Evolutionary conservation across 2,888 invertebrate species (phyloP), one percentile per base, ranked within the genome.

Genomic region (Formica aserva): DNA sequence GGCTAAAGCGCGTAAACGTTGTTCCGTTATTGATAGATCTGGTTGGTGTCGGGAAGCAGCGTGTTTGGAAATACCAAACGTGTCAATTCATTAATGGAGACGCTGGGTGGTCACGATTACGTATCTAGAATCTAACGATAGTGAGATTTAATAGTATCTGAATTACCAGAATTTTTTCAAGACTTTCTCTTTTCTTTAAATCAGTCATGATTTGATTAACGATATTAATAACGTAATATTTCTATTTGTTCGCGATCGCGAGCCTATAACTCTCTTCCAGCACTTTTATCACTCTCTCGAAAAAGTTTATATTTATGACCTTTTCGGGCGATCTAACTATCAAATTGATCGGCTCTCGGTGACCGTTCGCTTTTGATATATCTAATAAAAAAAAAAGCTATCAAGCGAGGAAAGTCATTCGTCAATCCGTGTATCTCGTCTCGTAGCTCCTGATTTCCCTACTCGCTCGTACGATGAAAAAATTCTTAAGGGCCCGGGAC

Each of bases 391-490:
- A 32, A 35, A 29, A 62, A 60, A 60, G 35, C 32, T 63, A 52
- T 75, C 26, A 8, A 22, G 15, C 29, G 41, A 6, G 18, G 3
- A 41, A 62, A 82, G 63, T 60, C 82, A 80, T 87, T 66, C 83
- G 72, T 88, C 85, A 83, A n/a, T n/a, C 69, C 13, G 13, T 35
- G 63, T 86, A 86, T 89, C 87, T 45, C 41, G 13, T 41, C 66
- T 57, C 75, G 65, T 86, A 85, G 86, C 86, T 22, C 75, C 82
- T 26, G 35, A 57, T 76, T 82, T 15, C 35, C 18, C 35, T 72
- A 62, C 29, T 57, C 18, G 35, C 9, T 57, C 26, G n/a, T 57
- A 45, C 11, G 57, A 60, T 45, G 74, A 52, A 62, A 71, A 82
- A 84, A 63, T 57, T 77, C 29, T 77, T 67, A 29, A 52, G 38